phyloP scores from a whole-genome alignment of 2,797 vertebrate genomes.

The Lagorchestes hirsutus region DNA sequence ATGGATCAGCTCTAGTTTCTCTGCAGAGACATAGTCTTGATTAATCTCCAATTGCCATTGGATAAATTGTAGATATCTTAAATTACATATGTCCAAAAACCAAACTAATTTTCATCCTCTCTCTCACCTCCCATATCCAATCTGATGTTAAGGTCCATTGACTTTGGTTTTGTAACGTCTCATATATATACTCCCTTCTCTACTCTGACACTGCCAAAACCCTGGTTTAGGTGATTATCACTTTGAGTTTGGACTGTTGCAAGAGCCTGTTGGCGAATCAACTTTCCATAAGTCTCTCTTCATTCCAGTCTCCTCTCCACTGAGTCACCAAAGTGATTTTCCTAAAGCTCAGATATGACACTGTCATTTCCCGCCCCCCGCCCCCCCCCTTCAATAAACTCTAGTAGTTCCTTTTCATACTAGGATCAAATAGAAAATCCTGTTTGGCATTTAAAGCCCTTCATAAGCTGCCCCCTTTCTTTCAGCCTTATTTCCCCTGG shows the following conservation, averaged over 20 bases:
- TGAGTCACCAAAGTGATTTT: not conserved
- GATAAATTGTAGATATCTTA: not conserved
- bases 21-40: not conserved
- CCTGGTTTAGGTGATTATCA: not conserved
- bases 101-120: not conserved
- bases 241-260: not conserved
- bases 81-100: not conserved
- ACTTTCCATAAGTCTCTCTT: not conserved
- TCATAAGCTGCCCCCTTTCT: not conserved
- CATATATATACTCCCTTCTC: not conserved
- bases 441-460: not conserved
- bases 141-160: not conserved
- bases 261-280: not conserved
- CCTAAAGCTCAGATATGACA: not conserved
- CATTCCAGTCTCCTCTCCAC: not conserved
- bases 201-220: not conserved
- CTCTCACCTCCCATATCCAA: not conserved
- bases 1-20: not conserved
- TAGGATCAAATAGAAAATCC: not conserved
- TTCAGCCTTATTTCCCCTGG: not conserved
- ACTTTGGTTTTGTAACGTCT: not conserved
- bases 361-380: not conserved
- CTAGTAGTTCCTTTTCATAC: not conserved
- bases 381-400: not conserved
- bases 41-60: not conserved